Conservation (phyloP, 2,113 vertebrate genomes). For the Diphyllodes magnificus region DNA sequence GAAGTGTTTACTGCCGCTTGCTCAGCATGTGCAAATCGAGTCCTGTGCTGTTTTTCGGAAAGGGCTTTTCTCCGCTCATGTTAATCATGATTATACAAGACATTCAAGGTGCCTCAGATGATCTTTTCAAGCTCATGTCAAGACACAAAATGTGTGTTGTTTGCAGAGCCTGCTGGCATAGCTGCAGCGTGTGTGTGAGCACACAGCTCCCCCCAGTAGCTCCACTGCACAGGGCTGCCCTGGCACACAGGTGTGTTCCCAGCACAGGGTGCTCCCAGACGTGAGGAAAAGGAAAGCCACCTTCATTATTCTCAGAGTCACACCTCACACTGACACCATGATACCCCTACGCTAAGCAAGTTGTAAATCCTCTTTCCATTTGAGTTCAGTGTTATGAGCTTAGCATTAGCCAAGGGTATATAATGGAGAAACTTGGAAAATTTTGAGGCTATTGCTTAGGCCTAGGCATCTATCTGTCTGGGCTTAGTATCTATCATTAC, state of each 20-base stretch:
- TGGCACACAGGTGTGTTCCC: not conserved
- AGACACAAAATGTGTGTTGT: not conserved
- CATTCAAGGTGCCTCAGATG: not conserved
- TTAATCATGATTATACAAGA: slow-evolving; percentile 5
- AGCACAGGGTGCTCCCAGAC: not conserved
- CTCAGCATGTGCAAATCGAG: not conserved
- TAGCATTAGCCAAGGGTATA: not conserved
- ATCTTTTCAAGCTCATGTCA: not conserved
- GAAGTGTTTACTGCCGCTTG: not conserved
- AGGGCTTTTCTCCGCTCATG: not conserved
- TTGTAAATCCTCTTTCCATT: not conserved
- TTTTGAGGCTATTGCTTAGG: not conserved
- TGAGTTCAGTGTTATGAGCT: not conserved
- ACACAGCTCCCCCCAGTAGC: not conserved
- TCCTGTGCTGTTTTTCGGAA: not conserved
- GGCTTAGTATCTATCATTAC: not conserved
- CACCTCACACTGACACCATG: not conserved
- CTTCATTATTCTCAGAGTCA: not conserved
- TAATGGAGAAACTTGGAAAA: not conserved
- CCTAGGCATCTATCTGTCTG: not conserved
- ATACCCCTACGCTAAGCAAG: accelerated
- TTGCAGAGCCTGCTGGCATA: not conserved
- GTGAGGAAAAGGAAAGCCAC: not conserved
- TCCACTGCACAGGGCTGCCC: not conserved
- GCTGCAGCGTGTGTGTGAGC: accelerated